A percentile compares a stretch with the other conserved stretches of the same genome.
Evolutionary conservation across 1,140 invertebrate species (phyloP).

Genomic region (Apis dorsata): DNA sequence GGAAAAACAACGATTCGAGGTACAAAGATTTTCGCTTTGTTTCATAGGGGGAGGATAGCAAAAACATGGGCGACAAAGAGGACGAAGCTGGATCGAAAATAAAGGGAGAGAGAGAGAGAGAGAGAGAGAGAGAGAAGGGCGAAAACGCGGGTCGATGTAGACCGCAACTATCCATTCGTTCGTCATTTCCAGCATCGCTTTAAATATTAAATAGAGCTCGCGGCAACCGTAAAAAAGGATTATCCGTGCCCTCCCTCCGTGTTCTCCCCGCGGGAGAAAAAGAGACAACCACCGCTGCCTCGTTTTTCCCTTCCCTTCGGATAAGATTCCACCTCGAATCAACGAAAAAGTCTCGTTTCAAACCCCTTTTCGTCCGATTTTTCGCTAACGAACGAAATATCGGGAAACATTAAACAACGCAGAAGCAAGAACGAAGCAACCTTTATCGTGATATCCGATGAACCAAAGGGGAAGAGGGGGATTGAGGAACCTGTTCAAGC

Average conservation of each 20-base stretch:
- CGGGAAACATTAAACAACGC: not conserved
- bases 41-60: not conserved
- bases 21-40: not conserved
- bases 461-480: slow-evolving; percentile 1
- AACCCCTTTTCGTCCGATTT: no score
- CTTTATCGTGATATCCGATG: no score
- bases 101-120: slow-evolving; percentile 68
- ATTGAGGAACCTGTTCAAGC: slow-evolving; percentile 72
- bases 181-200: slow-evolving; percentile 75
- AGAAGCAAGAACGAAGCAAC: no score
- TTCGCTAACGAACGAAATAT: not conserved
- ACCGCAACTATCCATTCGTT: slow-evolving; percentile 77
- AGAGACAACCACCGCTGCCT: slow-evolving; percentile 26
- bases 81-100: slow-evolving; percentile 62
- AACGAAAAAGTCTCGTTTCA: no score
- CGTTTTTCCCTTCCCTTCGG: not conserved
- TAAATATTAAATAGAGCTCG: slow-evolving; percentile 78
- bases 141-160: slow-evolving; percentile 42
- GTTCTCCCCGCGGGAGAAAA: not conserved
- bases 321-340: slow-evolving; percentile 26
- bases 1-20: not conserved
- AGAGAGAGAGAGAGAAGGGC: slow-evolving; percentile 65
- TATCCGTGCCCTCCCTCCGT: slow-evolving; percentile 65
- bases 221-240: slow-evolving; percentile 76
- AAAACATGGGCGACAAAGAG: not conserved